Percentiles rank a stretch among this genome's conserved stretches.
phyloP scores from a whole-genome alignment of 1,140 invertebrate species.

The Adoxophyes honmai region DNA sequence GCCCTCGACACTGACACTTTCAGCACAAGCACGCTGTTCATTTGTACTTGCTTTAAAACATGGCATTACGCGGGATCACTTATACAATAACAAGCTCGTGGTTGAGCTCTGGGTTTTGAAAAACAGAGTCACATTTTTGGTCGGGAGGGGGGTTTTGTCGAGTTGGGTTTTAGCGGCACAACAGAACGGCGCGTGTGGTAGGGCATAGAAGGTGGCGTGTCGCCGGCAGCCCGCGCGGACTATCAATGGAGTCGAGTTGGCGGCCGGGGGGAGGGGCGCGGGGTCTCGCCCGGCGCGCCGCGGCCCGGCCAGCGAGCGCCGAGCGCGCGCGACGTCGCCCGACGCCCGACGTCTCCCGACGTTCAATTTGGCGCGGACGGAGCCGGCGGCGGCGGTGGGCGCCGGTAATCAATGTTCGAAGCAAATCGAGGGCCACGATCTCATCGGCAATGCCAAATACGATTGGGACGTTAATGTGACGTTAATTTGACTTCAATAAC shows the following conservation, averaged over 20 bases:
- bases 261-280: conserved; percentile 26
- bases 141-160: conserved; percentile 34
- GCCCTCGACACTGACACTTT: conserved; percentile 58
- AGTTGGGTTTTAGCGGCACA: conserved; percentile 36
- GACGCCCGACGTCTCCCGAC: conserved; percentile 61
- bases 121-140: conserved; percentile 49
- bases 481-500: background rate
- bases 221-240: conserved; percentile 65
- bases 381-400: conserved; percentile 62
- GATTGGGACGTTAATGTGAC: conserved; percentile 26
- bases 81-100: conserved; percentile 20
- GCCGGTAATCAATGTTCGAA: conserved; percentile 73
- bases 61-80: conserved; percentile 24
- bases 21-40: conserved; percentile 42
- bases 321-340: conserved; percentile 53
- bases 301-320: conserved; percentile 35
- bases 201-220: conserved; percentile 50
- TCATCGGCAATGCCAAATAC: conserved; percentile 35
- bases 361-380: conserved; percentile 74
- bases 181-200: conserved; percentile 36
- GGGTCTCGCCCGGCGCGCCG: conserved; percentile 27
- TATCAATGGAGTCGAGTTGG: conserved; percentile 59
- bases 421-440: conserved; percentile 53
- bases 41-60: conserved; percentile 19
- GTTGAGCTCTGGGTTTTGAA: background rate